Base-by-base conservation (phyloP, 2,888 invertebrate species). In the Heteropelma amictum region DNA sequence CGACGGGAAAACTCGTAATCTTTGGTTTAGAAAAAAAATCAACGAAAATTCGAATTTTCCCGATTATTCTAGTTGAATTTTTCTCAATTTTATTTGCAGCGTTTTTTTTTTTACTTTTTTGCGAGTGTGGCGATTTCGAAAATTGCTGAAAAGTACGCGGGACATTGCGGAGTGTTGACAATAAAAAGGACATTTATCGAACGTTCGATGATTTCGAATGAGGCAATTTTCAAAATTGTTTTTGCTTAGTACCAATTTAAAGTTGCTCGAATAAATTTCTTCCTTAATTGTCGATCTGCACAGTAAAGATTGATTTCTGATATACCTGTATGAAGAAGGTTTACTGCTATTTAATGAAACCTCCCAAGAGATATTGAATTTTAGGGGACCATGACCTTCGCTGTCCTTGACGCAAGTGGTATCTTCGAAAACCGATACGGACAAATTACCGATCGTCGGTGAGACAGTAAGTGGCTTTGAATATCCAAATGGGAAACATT, bases 271-370 rank as follows among this genome's bases (percentile, higher is more conserved):
- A n/a, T n/a, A n/a, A n/a, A n/a, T n/a, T n/a, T n/a, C n/a, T n/a
- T n/a, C n/a, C n/a, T 12, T 8, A 12, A 42, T 19, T 19, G 1
- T 12, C 6, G 14, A 14, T 5, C 3, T 40, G 6, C 14, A 1
- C 10, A 2, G 8, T 47, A 23, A 23, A 47, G 10, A 47, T 14
- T 21, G 2, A n/a, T 5, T 28, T 47, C 7, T n/a, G n/a, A n/a
- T n/a, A 53, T 67, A 86, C 87, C 87, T 87, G 63, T 87, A 87
- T 1, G 83, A 87, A 14, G 79, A 79, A 23, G 84, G 86, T 54
- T 67, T 76, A 40, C 67, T 78, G 1, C 35, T 38, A 8, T 26
- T 70, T 1, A 71, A 56, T 3, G 85, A 81, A 28, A 84, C 80
- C 6, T 76, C 45, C 87, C 87, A 87, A 3, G 86, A 83, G 53